Conservation (phyloP, 2,113 vertebrate species). For the Sakesphorus luctuosus region DNA sequence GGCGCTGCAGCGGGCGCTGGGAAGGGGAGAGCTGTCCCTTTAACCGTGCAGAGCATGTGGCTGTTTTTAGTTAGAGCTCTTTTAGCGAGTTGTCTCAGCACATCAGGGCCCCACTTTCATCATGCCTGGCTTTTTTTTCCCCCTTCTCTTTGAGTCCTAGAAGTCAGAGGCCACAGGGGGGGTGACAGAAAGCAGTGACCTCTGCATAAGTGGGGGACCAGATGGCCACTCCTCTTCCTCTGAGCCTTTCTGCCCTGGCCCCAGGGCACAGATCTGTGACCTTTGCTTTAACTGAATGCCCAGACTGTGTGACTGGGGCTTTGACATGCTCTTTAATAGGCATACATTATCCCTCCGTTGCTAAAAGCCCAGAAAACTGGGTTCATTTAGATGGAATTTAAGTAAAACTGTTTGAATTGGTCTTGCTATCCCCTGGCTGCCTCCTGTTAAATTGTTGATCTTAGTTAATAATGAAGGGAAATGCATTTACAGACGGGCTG, state of each 20-base stretch:
- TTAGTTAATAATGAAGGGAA: constrained; percentile 54
- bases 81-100: constrained; percentile 51
- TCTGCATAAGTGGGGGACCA: constrained; percentile 83
- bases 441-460: constrained; percentile 53
- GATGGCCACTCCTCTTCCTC: constrained; percentile 83
- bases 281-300: constrained; percentile 66
- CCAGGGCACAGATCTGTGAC: constrained; percentile 75
- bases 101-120: constrained; percentile 68
- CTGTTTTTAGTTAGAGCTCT: constrained; percentile 53
- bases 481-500: not conserved
- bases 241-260: constrained; percentile 77
- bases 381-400: constrained; percentile 59
- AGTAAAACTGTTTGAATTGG: constrained; percentile 65
- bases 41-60: not conserved
- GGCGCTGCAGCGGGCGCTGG: fast-evolving
- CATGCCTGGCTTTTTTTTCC: constrained; percentile 35
- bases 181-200: constrained; percentile 85
- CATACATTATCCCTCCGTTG: constrained; percentile 39
- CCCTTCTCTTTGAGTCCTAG: constrained; percentile 76
- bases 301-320: constrained; percentile 58
- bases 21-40: constrained; percentile 24
- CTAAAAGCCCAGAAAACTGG: constrained; percentile 54
- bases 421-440: constrained; percentile 43
- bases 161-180: constrained; percentile 82
- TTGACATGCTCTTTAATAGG: constrained; percentile 66